Conservation (phyloP, 2,888 invertebrate genomes). For the Cryptocephalus primarius region DNA sequence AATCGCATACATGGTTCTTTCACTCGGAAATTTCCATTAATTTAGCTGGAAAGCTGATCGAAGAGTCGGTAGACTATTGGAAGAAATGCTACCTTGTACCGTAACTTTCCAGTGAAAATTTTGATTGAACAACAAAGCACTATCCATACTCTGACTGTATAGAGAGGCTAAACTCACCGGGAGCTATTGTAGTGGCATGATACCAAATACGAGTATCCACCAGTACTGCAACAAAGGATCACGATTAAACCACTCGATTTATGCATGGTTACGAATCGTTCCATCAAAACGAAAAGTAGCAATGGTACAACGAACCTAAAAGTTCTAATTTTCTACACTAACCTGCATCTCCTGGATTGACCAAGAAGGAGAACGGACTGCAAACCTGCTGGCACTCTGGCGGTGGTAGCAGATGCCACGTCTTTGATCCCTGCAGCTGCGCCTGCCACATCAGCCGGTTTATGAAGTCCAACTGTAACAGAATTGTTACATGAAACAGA, state of each 20-base stretch:
- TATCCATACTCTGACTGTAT: constrained; percentile 88
- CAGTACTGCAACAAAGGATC: constrained; percentile 47
- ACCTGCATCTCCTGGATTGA: constrained; percentile 80
- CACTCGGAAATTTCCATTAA: no score
- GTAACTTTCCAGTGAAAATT: no score
- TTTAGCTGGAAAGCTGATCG: no score
- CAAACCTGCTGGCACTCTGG: constrained; percentile 79
- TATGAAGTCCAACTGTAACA: constrained; percentile 74
- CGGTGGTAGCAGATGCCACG: constrained; percentile 73
- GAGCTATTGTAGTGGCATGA: constrained; percentile 72
- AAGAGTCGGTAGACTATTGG: no score
- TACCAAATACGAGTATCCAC: constrained; percentile 89
- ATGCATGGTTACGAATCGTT: no score
- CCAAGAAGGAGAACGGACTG: constrained; percentile 60
- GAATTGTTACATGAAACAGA: neutral
- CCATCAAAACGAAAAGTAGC: no score
- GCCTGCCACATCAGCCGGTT: constrained; percentile 90
- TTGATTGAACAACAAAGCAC: constrained; percentile 9
- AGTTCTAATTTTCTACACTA: constrained; percentile 24
- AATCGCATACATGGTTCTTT: no score
- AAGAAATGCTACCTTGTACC: no score
- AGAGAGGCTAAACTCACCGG: constrained; percentile 73
- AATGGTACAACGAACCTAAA: no score
- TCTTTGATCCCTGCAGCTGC: constrained; percentile 75
- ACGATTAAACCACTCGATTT: neutral